These are phyloP conservation scores for Temnothorax longispinosus DNA, from an alignment of 1,140 invertebrate species.

Conservation along the genomic window DNA sequence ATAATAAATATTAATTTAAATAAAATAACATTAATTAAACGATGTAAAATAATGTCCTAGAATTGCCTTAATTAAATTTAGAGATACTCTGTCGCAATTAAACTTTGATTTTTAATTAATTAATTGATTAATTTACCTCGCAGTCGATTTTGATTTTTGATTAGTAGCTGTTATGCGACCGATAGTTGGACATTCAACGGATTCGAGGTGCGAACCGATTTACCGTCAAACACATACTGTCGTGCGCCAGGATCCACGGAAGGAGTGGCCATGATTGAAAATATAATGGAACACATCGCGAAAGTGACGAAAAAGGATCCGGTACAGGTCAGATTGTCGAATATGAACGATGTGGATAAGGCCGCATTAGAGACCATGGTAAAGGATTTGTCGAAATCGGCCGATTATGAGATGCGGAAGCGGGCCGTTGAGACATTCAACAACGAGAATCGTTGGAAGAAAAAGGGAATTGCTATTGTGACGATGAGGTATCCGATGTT, in stretches of 20 bases:
- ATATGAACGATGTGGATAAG: slow-evolving; percentile 86
- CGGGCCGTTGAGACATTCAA: slow-evolving; percentile 88
- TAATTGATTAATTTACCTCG: neutral
- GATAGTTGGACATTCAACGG: slow-evolving; percentile 86
- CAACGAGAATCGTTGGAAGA: slow-evolving; percentile 91
- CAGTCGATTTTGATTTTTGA: neutral
- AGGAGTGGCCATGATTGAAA: slow-evolving; percentile 89
- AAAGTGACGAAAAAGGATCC: slow-evolving; percentile 89
- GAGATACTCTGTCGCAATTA: too few species aligned
- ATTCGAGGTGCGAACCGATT: slow-evolving; percentile 87
- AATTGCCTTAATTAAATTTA: neutral
- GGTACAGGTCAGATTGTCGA: slow-evolving; percentile 88
- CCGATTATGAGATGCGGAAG: slow-evolving; percentile 88
- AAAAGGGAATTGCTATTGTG: slow-evolving; percentile 89
- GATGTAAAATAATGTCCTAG: neutral
- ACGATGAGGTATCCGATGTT: slow-evolving; percentile 88
- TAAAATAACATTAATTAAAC: neutral
- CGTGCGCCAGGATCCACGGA: slow-evolving; percentile 85
- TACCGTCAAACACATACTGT: slow-evolving; percentile 87
- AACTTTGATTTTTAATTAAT: neutral
- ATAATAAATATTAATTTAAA: neutral
- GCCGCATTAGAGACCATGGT: slow-evolving; percentile 84
- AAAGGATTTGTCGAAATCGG: slow-evolving; percentile 86
- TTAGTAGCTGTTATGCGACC: slow-evolving; percentile 87
- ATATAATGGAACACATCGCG: slow-evolving; percentile 94